Conservation (phyloP, 1,140 invertebrate genomes). For the Conus ventricosus region DNA sequence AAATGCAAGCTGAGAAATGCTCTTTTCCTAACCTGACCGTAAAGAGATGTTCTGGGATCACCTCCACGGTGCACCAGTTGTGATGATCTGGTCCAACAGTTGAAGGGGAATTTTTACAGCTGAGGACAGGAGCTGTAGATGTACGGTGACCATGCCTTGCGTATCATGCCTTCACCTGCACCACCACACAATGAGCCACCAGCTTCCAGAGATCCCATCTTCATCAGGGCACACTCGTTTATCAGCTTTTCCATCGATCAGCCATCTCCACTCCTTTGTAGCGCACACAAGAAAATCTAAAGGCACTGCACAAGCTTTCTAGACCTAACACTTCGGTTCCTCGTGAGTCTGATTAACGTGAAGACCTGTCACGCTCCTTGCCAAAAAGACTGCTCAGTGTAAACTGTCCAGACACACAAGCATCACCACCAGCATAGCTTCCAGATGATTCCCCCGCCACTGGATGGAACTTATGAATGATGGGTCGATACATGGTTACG, state of each 20-base stretch:
- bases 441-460: conserved; percentile 47
- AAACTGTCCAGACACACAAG: conserved; percentile 51
- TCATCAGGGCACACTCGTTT: conserved; percentile 49
- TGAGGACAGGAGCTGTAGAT: conserved; percentile 52
- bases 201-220: conserved; percentile 55
- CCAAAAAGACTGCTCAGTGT: conserved; percentile 58
- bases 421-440: background rate
- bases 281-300: conserved; percentile 66
- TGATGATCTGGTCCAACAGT: conserved; percentile 37
- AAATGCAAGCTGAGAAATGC: no score
- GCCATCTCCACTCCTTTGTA: conserved; percentile 55
- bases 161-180: conserved; percentile 37
- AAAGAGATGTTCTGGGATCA: conserved; percentile 56
- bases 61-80: conserved; percentile 63
- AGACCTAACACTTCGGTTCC: conserved; percentile 1
- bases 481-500: conserved; percentile 47
- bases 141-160: conserved; percentile 43
- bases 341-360: conserved; percentile 42
- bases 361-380: conserved; percentile 58
- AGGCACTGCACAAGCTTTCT: background rate
- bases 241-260: conserved; percentile 43
- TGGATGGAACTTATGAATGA: conserved; percentile 61
- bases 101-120: conserved; percentile 55
- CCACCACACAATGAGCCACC: conserved; percentile 66
- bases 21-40: conserved; percentile 48